Percentiles rank a stretch among this genome's conserved stretches.
phyloP scores from a whole-genome alignment of 2,888 invertebrate genomes.

The Drosophila neonasuta region DNA sequence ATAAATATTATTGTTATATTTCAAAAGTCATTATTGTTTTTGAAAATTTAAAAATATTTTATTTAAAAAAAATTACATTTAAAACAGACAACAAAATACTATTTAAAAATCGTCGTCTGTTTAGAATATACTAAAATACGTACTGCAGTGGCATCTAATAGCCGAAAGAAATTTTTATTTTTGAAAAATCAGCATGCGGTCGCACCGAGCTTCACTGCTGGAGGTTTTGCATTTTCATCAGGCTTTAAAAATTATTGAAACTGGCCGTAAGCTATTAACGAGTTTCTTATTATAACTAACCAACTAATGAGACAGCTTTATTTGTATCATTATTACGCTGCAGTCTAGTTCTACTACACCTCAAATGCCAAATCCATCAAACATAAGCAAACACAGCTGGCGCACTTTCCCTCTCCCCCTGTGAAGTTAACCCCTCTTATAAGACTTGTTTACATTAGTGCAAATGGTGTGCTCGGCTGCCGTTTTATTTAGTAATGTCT shows the following conservation, averaged over 20 bases:
- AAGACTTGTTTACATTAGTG: too few relatives aligned
- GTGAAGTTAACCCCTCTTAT: not conserved
- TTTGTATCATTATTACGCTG: not conserved
- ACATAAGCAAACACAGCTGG: not conserved
- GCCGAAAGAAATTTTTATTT: too few relatives aligned
- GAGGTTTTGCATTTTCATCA: too few relatives aligned
- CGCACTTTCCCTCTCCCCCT: not conserved
- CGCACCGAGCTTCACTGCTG: too few relatives aligned
- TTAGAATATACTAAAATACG: not conserved
- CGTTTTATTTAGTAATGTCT: not conserved
- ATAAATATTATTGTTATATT: too few relatives aligned
- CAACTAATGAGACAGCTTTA: not conserved
- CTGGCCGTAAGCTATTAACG: not conserved
- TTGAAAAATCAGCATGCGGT: too few relatives aligned
- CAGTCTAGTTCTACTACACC: not conserved
- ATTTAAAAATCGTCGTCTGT: not conserved
- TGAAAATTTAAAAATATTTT: too few relatives aligned
- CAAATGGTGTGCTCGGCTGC: not conserved
- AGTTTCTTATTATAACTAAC: not conserved
- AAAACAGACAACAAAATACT: not conserved
- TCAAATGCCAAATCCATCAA: not conserved
- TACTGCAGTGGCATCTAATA: too few relatives aligned
- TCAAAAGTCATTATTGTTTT: too few relatives aligned
- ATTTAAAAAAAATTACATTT: too few relatives aligned
- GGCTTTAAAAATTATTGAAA: not conserved